Conservation (phyloP, 2,797 vertebrate genomes). For the Pteropus rufus region DNA sequence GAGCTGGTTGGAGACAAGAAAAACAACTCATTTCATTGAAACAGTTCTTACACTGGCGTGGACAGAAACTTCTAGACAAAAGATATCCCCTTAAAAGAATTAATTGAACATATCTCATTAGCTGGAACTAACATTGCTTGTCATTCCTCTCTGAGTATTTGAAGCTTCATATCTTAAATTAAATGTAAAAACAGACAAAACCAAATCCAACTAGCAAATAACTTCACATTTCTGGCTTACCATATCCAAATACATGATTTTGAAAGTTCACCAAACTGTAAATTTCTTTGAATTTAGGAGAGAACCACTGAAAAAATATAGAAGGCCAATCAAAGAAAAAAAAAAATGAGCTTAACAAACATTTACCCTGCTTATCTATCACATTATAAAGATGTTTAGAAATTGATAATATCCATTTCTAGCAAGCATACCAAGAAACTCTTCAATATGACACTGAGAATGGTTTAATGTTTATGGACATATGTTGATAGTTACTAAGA, state of each 20-base stretch:
- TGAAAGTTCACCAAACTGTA: background rate
- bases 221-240: background rate
- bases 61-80: background rate
- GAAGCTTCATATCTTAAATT: conserved; percentile 21
- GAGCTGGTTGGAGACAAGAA: background rate
- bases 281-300: background rate
- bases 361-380: background rate
- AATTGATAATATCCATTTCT: background rate
- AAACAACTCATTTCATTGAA: background rate
- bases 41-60: background rate
- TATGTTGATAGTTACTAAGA: background rate
- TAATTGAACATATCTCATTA: background rate
- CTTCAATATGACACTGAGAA: background rate
- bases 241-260: conserved; percentile 5
- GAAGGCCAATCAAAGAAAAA: background rate
- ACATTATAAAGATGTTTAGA: background rate
- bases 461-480: background rate
- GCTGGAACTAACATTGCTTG: background rate
- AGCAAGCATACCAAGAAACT: background rate
- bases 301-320: background rate
- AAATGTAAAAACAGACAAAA: background rate
- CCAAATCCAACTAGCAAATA: background rate
- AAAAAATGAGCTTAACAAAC: background rate
- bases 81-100: background rate
- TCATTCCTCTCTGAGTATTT: background rate